A percentile compares a stretch with the other conserved stretches of the same genome.
phyloP scores from a whole-genome alignment of 2,113 vertebrate species.

The Sardina pilchardus region DNA sequence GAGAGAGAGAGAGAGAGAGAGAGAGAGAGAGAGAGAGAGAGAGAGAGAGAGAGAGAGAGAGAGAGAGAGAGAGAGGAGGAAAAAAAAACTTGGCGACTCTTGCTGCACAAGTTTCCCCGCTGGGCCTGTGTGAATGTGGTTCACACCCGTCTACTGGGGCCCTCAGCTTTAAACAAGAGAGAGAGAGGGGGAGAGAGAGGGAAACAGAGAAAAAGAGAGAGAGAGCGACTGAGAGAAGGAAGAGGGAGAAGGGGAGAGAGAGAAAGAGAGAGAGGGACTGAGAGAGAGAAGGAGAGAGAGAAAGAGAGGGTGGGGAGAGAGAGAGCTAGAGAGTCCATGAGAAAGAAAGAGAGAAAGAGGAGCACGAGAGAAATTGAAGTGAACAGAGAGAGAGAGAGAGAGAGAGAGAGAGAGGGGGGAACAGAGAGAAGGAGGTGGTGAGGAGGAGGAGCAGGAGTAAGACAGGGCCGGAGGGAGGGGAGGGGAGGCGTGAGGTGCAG shows the following conservation, averaged over 20 bases:
- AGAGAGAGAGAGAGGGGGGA: not conserved
- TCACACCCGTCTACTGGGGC: constrained; percentile 15
- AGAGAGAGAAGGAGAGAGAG: not conserved
- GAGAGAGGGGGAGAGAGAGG: constrained; percentile 2
- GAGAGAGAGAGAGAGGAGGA: not conserved
- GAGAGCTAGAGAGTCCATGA: not conserved
- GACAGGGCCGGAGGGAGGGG: not conserved
- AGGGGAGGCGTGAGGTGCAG: constrained; percentile 3
- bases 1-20: no score
- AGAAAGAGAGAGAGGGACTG: not conserved
- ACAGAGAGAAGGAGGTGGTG: not conserved
- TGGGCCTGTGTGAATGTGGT: constrained; percentile 18
- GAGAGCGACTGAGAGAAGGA: not conserved
- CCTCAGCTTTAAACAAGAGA: not conserved
- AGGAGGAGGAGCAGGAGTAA: not conserved
- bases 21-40: not conserved
- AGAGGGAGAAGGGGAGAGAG: not conserved
- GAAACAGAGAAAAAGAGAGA: no score
- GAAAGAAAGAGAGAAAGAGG: not conserved
- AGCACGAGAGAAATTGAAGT: not conserved
- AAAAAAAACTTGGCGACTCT: not conserved
- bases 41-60: no score
- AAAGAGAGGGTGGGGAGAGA: not conserved
- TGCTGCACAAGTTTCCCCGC: constrained; percentile 8
- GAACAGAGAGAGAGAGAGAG: not conserved